Percentiles rank a stretch among this genome's conserved stretches.
phyloP scores from a whole-genome alignment of 2,113 vertebrate genomes.

The Promerops cafer region DNA sequence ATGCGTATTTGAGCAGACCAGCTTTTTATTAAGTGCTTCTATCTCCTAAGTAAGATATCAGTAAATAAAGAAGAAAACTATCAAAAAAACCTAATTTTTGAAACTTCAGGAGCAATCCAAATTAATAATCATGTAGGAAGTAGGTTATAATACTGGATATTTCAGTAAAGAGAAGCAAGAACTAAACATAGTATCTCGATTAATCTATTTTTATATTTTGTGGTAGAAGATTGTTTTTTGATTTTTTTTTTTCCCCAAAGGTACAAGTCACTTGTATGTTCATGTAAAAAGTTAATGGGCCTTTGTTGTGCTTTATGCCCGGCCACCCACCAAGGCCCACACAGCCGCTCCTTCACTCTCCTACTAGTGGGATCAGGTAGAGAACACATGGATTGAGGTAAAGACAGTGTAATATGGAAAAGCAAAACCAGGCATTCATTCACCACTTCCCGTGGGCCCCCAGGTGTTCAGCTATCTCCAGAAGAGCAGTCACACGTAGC shows the following conservation, averaged over 20 bases:
- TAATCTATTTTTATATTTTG: background rate
- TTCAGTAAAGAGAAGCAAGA: background rate
- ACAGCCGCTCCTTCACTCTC: background rate
- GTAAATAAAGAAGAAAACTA: background rate
- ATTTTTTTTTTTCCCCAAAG: background rate
- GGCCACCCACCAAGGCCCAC: background rate
- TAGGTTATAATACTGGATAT: background rate
- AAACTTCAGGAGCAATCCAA: background rate
- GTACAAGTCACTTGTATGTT: background rate
- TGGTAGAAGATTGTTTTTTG: background rate
- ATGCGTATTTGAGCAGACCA: background rate
- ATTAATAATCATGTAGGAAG: background rate
- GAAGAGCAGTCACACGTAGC: accelerated
- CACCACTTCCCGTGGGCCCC: background rate
- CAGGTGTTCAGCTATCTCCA: background rate
- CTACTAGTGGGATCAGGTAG: too few species aligned
- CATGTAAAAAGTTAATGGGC: background rate
- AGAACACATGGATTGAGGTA: too few species aligned
- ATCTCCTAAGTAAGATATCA: background rate
- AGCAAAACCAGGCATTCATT: background rate
- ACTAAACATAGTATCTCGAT: background rate
- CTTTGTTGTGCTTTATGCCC: background rate
- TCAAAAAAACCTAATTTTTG: background rate
- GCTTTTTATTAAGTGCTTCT: background rate
- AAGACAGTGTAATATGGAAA: background rate